Evolutionary conservation across 2,888 invertebrate species (phyloP).

Genomic region (Chalcis sispes): DNA sequence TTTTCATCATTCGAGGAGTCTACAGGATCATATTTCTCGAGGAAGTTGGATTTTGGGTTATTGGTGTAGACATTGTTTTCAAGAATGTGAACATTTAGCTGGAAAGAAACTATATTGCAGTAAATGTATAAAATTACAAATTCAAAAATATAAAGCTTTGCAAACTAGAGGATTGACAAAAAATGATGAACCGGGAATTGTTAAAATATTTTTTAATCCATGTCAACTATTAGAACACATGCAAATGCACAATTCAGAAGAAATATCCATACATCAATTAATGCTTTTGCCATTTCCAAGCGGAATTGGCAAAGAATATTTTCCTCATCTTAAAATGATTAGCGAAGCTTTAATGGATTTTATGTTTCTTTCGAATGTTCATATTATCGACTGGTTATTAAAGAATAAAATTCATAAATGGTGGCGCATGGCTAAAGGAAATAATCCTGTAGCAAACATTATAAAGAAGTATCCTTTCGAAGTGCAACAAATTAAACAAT

Average conservation of each 20-base stretch:
- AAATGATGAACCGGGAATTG: conserved; percentile 63
- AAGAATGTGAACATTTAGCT: conserved; percentile 63
- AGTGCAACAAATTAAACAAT: conserved; percentile 42
- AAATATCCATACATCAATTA: conserved; percentile 67
- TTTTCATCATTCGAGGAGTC: conserved; percentile 68
- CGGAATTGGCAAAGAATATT: conserved; percentile 61
- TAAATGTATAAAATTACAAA: conserved; percentile 58
- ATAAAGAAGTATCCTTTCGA: conserved; percentile 59
- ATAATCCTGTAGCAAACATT: conserved; percentile 58
- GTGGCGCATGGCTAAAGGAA: conserved; percentile 63
- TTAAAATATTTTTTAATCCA: conserved; percentile 71
- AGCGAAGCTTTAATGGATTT: conserved; percentile 70
- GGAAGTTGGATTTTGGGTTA: conserved; percentile 72
- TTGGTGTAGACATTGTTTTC: conserved; percentile 70
- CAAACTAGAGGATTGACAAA: conserved; percentile 62
- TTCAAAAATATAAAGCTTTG: conserved; percentile 64
- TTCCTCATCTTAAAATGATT: conserved; percentile 63
- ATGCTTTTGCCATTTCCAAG: conserved; percentile 72
- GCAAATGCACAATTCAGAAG: conserved; percentile 61
- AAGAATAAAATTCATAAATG: conserved; percentile 61
- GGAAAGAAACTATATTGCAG: conserved; percentile 57
- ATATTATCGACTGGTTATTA: conserved; percentile 70
- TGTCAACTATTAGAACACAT: conserved; percentile 72
- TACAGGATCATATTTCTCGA: conserved; percentile 68
- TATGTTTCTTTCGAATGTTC: conserved; percentile 66